Conservation (phyloP, 2,888 invertebrate species). For the Folsomia manolachei region DNA sequence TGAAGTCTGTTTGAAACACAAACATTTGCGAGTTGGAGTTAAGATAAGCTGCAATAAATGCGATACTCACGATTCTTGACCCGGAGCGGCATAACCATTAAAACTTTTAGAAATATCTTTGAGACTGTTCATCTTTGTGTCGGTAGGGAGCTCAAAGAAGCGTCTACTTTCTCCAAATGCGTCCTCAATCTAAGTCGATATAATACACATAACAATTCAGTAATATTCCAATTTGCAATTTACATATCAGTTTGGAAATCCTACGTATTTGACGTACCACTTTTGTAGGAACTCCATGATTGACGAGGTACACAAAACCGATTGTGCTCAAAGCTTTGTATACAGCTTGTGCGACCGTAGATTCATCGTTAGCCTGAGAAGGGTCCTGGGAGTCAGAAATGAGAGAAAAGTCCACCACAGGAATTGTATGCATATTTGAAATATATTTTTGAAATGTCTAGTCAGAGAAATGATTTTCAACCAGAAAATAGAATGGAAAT, state of each 20-base stretch:
- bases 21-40: not conserved
- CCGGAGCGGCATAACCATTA: conserved; percentile 40
- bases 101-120: conserved; percentile 31
- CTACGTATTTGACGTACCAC: conserved; percentile 32
- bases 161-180: conserved; percentile 39
- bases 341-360: conserved; percentile 33
- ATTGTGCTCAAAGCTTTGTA: conserved; percentile 43
- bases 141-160: conserved; percentile 42
- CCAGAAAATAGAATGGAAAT: too few species aligned
- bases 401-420: conserved; percentile 42
- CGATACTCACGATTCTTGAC: conserved; percentile 43
- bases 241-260: not conserved
- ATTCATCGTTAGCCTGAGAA: conserved; percentile 21
- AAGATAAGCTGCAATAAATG: not conserved
- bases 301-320: conserved; percentile 49
- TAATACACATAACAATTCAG: too few species aligned
- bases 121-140: conserved; percentile 33
- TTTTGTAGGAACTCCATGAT: conserved; percentile 44
- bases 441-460: too few species aligned
- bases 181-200: conserved; percentile 39
- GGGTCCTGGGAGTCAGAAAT: conserved; percentile 15
- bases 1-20: conserved; percentile 25
- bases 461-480: too few species aligned
- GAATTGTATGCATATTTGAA: conserved; percentile 43
- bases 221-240: too few species aligned